Conservation (phyloP, 1,140 invertebrate genomes). For the Saccostrea glomerata region DNA sequence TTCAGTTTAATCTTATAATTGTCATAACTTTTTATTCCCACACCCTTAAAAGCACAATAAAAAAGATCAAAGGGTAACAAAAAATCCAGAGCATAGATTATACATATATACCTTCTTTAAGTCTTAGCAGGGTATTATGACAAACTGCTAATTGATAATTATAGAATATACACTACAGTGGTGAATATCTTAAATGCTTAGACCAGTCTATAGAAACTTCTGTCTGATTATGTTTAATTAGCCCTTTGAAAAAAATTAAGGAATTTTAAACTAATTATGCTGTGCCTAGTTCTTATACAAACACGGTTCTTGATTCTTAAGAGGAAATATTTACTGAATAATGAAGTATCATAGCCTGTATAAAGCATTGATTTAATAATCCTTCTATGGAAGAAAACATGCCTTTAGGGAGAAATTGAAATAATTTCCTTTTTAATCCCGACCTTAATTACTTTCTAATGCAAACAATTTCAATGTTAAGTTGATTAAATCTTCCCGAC, state of each 20-base stretch:
- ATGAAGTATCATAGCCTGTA: background rate
- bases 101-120: background rate
- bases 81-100: background rate
- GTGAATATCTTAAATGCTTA: background rate
- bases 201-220: background rate
- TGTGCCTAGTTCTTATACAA: constrained; percentile 28
- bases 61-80: background rate
- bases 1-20: too few relatives aligned
- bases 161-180: background rate
- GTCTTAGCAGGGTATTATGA: constrained; percentile 7
- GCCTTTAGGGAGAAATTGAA: constrained; percentile 30
- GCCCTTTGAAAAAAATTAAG: constrained; percentile 34
- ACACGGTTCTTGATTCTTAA: constrained; percentile 1
- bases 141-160: constrained; percentile 25
- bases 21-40: background rate
- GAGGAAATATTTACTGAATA: background rate
- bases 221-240: constrained; percentile 19
- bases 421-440: constrained; percentile 23
- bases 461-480: background rate
- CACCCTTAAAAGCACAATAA: background rate
- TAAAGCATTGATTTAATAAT: constrained; percentile 19
- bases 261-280: constrained; percentile 35
- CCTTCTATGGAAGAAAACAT: background rate
- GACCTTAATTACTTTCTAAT: constrained; percentile 33
- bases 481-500: constrained; percentile 1